Conservation (phyloP, 2,888 invertebrate species). For the Perizoma affinitatum region DNA sequence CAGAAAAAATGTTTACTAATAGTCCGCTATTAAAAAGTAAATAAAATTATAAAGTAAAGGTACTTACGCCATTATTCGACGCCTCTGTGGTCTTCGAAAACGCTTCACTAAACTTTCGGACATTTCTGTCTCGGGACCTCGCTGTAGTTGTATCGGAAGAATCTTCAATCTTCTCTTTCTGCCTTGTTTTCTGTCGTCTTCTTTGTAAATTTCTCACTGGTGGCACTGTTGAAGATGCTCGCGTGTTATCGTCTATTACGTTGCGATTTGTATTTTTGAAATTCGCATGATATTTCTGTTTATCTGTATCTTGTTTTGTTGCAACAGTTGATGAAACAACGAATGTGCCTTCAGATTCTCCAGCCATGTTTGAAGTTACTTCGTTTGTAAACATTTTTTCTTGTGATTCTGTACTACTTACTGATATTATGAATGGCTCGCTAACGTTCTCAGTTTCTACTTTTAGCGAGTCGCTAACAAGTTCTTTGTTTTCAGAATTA, state of each 20-base stretch:
- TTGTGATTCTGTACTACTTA: slow-evolving; percentile 67
- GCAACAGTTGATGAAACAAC: slow-evolving; percentile 47
- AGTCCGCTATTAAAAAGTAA: neutral
- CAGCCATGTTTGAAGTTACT: slow-evolving; percentile 45
- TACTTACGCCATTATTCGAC: slow-evolving; percentile 75
- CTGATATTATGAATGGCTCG: slow-evolving; percentile 62
- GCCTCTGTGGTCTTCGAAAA: slow-evolving; percentile 72
- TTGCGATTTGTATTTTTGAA: slow-evolving; percentile 59
- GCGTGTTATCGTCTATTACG: slow-evolving; percentile 46
- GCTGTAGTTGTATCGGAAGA: slow-evolving; percentile 46
- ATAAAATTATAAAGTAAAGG: neutral
- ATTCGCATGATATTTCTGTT: slow-evolving; percentile 70
- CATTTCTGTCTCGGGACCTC: slow-evolving; percentile 57
- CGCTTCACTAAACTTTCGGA: slow-evolving; percentile 67
- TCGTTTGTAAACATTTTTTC: slow-evolving; percentile 62
- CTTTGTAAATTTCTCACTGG: slow-evolving; percentile 70
- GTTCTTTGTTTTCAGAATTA: slow-evolving; percentile 47
- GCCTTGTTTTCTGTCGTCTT: slow-evolving; percentile 57
- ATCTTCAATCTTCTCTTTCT: slow-evolving; percentile 50
- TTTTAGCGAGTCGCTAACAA: slow-evolving; percentile 34
- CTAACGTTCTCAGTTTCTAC: slow-evolving; percentile 46
- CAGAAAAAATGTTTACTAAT: slow-evolving; percentile 13
- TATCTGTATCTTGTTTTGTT: slow-evolving; percentile 47
- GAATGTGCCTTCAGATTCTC: slow-evolving; percentile 56
- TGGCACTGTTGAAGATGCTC: slow-evolving; percentile 48